Base-by-base conservation (phyloP, 2,888 invertebrate genomes). In the Glaucopsyche alexis region DNA sequence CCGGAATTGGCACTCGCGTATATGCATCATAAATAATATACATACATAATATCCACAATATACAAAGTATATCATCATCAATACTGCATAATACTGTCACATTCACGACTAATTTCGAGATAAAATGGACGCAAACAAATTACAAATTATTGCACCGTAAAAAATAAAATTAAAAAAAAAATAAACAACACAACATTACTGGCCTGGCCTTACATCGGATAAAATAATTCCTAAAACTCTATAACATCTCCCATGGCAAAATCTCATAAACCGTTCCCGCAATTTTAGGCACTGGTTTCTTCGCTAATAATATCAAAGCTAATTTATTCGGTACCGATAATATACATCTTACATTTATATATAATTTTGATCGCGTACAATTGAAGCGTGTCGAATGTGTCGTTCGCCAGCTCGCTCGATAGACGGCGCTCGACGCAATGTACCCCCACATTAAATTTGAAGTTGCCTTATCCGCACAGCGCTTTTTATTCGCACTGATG, bases 81-180 rank as follows among this genome's bases (percentile, higher is more conserved):
- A 90, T 90, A 90, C 90, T 90, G 89, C 78, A 84, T 80, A 90
- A 92, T 91, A 91, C 91, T 91, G 91, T 80, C 87, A 82, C 50
- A 88, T 87, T 87, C 87, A 87, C 84, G 85, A 88, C 85, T 84
- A 81, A 82, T 82, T 80, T 78, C 78, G 79, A 82, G 81, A 84
- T 81, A 83, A 84, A 84, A 88, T 91, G 92, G 92, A 92, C 92
- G 92, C 89, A 92, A 92, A 90, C 85, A 82, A 87, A 88, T 91
- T 91, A 85, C 87, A 87, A 85, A 80, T 84, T 93, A 92, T 92
- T 92, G 92, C 92, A 93, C 92, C 29, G 60, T 38, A 60, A 83
- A 81, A 82, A 83, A 82, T 81, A 79, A 80, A 79, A 52, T 52
- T 11, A 55, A 80, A 82, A 80, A 77, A 76, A 78, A 80, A 82